These are phyloP conservation scores for Priocnemis perturbator DNA, from an alignment of 2,888 invertebrate genomes.

Conservation along the genomic window DNA sequence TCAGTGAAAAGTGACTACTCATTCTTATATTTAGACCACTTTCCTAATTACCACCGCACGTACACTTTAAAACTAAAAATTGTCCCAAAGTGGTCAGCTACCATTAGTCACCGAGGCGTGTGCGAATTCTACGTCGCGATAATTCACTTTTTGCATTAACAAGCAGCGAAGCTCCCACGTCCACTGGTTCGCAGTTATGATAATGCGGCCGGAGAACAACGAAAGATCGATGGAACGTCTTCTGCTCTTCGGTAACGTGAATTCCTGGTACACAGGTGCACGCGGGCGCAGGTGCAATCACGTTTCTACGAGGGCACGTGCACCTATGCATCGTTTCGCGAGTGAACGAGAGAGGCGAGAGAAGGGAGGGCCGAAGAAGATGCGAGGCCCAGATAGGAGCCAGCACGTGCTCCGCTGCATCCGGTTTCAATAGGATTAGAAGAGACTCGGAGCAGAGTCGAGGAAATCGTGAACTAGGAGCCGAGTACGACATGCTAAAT, in stretches of 20 bases:
- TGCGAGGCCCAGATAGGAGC: conserved; percentile 51
- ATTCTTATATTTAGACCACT: too few species aligned
- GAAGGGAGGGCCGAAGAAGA: conserved; percentile 24
- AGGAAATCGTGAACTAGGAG: background rate
- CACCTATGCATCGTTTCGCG: conserved; percentile 12
- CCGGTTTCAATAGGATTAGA: conserved; percentile 45
- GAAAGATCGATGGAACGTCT: conserved; percentile 3
- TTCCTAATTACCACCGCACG: too few species aligned
- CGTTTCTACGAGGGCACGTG: conserved; percentile 40
- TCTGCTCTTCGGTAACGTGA: background rate
- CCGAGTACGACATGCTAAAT: background rate
- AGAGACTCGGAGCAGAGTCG: background rate
- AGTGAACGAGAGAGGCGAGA: background rate
- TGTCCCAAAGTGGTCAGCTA: too few species aligned
- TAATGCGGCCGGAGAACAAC: background rate
- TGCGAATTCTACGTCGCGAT: too few species aligned
- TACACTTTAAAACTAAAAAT: too few species aligned
- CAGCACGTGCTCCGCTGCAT: conserved; percentile 50
- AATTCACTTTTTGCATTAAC: too few species aligned
- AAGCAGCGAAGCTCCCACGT: too few species aligned
- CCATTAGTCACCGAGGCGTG: too few species aligned
- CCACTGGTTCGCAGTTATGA: background rate
- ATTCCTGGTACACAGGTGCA: conserved; percentile 29
- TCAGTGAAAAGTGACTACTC: too few species aligned
- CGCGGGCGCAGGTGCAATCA: conserved; percentile 34